phyloP scores from a whole-genome alignment of 1,140 invertebrate species.

The Amphibalanus amphitrite region DNA sequence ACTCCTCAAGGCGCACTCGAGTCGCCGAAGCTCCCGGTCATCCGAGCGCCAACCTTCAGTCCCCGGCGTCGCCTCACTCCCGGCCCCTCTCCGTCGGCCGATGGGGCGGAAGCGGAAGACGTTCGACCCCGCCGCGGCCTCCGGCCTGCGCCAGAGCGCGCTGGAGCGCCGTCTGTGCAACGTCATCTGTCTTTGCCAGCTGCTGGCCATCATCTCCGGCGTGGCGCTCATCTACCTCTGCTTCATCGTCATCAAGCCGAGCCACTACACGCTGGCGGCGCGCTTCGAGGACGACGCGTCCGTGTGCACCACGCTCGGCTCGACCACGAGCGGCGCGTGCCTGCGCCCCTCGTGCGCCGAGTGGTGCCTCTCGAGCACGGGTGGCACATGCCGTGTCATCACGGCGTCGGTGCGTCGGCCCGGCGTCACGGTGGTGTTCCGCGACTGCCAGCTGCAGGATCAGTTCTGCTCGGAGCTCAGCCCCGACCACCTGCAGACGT shows the following conservation, averaged over 20 bases:
- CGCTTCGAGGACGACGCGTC: slow-evolving; percentile 62
- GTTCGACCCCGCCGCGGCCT: too few species aligned
- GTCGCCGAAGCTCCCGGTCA: too few species aligned
- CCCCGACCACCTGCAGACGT: slow-evolving; percentile 21
- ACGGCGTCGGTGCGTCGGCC: slow-evolving; percentile 66
- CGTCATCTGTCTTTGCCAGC: slow-evolving; percentile 77
- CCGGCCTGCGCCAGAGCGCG: background rate
- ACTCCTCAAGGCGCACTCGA: background rate
- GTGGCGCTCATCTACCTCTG: slow-evolving; percentile 75
- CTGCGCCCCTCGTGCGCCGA: slow-evolving; percentile 72
- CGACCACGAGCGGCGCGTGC: slow-evolving; percentile 7
- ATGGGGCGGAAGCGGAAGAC: background rate
- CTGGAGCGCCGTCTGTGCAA: slow-evolving; percentile 61
- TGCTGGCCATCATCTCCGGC: slow-evolving; percentile 60
- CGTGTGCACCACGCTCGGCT: slow-evolving; percentile 61
- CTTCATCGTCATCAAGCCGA: slow-evolving; percentile 68
- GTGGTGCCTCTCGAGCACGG: slow-evolving; percentile 70
- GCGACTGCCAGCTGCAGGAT: slow-evolving; percentile 44
- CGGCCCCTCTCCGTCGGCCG: too few species aligned
- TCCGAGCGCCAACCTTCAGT: too few species aligned
- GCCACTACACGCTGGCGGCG: slow-evolving; percentile 60
- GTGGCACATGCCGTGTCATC: slow-evolving; percentile 70
- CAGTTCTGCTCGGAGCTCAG: slow-evolving; percentile 18
- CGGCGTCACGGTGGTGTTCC: slow-evolving; percentile 62
- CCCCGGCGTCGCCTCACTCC: too few species aligned